phyloP scores from a whole-genome alignment of 2,113 vertebrate species.

The Mustelus asterias region DNA sequence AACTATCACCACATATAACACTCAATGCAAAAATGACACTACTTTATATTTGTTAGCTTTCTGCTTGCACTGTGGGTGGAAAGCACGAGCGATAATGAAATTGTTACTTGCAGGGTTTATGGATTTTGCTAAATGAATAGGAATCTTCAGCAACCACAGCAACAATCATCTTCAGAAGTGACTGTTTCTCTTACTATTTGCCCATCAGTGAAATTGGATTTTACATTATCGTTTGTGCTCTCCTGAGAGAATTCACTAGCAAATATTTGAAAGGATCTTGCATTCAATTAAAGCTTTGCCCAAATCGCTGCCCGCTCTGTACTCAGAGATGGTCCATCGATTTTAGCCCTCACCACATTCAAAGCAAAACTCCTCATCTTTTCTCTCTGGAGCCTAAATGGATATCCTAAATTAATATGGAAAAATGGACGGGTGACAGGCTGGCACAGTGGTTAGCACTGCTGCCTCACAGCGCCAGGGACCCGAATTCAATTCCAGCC shows the following conservation, averaged over 20 bases:
- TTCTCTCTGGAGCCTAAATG: not conserved
- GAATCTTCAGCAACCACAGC: not conserved
- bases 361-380: not conserved
- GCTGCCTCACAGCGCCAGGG: no score
- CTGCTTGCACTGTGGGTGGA: not conserved
- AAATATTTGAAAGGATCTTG: constrained; percentile 7
- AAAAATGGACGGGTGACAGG: no score
- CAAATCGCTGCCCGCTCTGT: not conserved
- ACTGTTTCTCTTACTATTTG: not conserved
- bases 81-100: not conserved
- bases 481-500: no score
- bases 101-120: not conserved
- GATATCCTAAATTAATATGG: no score
- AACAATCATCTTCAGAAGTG: not conserved
- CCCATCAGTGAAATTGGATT: constrained; percentile 21
- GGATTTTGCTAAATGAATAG: not conserved
- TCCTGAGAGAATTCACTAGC: not conserved
- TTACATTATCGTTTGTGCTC: not conserved
- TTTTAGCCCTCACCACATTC: not conserved
- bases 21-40: not conserved
- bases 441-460: no score
- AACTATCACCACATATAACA: not conserved
- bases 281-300: not conserved
- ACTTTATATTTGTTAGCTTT: not conserved
- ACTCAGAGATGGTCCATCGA: not conserved